These are phyloP conservation scores for Trachurus trachurus DNA, from an alignment of 2,797 vertebrate genomes.

Conservation along the genomic window DNA sequence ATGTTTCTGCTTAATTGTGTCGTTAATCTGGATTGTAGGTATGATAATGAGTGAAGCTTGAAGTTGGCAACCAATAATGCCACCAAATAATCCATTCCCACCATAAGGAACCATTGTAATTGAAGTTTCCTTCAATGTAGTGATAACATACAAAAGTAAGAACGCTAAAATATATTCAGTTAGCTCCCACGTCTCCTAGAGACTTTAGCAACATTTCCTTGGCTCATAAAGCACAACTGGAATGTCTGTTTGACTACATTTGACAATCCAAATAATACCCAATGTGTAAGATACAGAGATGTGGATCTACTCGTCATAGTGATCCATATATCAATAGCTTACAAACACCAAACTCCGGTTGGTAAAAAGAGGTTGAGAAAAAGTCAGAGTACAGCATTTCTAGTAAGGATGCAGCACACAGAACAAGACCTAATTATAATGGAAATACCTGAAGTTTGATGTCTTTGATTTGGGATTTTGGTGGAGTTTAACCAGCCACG, in stretches of 20 bases:
- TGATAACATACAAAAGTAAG: not conserved
- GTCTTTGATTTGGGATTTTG: conserved; percentile 11
- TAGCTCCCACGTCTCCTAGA: not conserved
- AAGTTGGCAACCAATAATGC: conserved; percentile 23
- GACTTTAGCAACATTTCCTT: not conserved
- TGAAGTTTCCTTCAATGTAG: not conserved
- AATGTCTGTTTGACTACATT: conserved; percentile 33
- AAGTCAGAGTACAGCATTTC: conserved; percentile 17
- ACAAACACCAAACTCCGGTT: not conserved
- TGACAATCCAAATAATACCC: not conserved
- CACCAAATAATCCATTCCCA: conserved; percentile 21
- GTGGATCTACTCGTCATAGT: conserved; percentile 22
- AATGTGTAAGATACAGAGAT: conserved; percentile 8
- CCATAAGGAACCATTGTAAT: conserved; percentile 11
- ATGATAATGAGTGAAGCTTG: conserved; percentile 23
- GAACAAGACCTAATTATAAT: not conserved
- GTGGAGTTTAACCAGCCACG: conserved; percentile 4
- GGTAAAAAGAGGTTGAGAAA: not conserved
- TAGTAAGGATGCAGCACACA: conserved; percentile 8
- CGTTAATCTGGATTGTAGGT: conserved; percentile 24
- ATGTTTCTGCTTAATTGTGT: not conserved
- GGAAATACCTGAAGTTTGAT: not conserved
- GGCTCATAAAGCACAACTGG: conserved; percentile 16
- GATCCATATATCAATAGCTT: not conserved
- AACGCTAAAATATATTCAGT: not conserved